phyloP scores from a whole-genome alignment of 2,113 vertebrate species.

The Cricetomys ansorgei region DNA sequence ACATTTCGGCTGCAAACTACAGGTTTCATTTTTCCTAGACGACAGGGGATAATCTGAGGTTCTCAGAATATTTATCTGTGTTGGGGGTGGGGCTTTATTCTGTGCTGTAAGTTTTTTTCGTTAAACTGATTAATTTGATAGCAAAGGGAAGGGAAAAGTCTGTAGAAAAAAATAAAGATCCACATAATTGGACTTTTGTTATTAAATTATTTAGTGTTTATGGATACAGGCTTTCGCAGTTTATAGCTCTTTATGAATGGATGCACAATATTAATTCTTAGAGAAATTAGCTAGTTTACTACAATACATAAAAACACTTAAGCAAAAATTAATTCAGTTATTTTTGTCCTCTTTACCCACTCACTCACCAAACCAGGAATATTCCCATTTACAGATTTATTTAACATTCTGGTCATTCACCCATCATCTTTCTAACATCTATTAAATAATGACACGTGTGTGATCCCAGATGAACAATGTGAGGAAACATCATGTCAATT shows the following conservation, averaged over 20 bases:
- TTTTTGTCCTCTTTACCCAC: not conserved
- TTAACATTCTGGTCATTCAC: not conserved
- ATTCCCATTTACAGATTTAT: not conserved
- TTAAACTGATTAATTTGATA: not conserved
- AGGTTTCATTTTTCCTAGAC: not conserved
- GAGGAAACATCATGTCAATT: not conserved
- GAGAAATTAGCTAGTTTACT: not conserved
- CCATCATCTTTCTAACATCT: not conserved
- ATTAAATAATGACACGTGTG: not conserved
- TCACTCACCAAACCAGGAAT: not conserved
- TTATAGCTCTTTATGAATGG: not conserved
- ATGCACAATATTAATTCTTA: constrained; percentile 23
- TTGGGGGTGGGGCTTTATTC: not conserved
- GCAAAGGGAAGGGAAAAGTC: not conserved
- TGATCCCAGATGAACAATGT: not conserved
- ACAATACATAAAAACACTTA: not conserved
- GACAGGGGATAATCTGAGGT: not conserved
- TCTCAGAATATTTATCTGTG: not conserved
- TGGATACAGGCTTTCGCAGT: constrained; percentile 12
- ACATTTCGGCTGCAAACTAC: not conserved
- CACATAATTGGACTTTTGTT: not conserved
- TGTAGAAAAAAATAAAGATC: not conserved
- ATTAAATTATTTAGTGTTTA: constrained; percentile 30
- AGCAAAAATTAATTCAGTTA: not conserved
- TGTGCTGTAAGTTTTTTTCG: not conserved